Evolutionary conservation across 1,140 invertebrate species (phyloP), one percentile per base, ranked within the genome.

Genomic region (Bursaphelenchus mucronatus): DNA sequence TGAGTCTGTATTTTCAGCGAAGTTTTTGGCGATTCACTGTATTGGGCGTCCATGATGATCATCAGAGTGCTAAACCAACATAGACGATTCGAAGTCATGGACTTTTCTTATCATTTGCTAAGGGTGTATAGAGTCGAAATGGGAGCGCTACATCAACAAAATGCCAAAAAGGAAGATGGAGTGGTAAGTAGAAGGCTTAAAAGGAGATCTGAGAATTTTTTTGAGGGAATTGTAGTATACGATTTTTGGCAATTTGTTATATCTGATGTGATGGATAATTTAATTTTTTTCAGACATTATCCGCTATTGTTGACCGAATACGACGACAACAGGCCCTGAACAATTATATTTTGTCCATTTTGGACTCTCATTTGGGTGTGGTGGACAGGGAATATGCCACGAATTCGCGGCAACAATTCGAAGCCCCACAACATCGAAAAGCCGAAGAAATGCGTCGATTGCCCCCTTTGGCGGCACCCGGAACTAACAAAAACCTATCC

Each of bases 31-130:
- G 96, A 99, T 85, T 94, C 95, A 11, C 85, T 98, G 0, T 93
- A 98, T 83, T 99, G 95, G 95, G 94, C 94, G 40, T 95, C 94
- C 0, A 97, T 94, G 83, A 89, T 92, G n/a, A 92, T 99, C 86
- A 93, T 99, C 63, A 89, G 92, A n/a, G 84, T 99, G 17, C 84
- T 99, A 49, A 91, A 91, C 0, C 95, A 99, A 81, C 93, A 98
- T 84, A 84, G 92, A 66, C 85, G 94, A 59, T 99, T 99, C 84
- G 95, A 99, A 82, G 92, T 94, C 10, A 86, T 98, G 39, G 96
- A 99, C 84, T 97, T 98, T 84, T 95, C 92, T 83, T 98, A 98
- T 84, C 95, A 99, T 81, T 92, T 99, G 76, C 86, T 97, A 30
- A 84, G 92, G 71, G 92, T 98, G 0, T 94, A 98, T 84, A 85